Conservation (phyloP, 1,140 invertebrate genomes). For the Stegodyphus mimosarum region DNA sequence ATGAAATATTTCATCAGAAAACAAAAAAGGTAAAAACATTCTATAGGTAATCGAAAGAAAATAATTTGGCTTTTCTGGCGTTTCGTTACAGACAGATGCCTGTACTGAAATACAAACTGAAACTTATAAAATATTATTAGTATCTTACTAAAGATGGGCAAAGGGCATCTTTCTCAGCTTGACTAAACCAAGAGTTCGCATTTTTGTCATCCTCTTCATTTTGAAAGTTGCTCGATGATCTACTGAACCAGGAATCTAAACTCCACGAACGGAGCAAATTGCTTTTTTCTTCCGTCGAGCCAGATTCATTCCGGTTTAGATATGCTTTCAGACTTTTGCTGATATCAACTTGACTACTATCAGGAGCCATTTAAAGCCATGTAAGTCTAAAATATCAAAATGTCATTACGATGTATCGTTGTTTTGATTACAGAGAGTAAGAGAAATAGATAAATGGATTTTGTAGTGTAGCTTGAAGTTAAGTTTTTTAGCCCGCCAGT, state of each 20-base stretch:
- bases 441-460: no score
- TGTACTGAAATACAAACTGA: no score
- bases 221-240: slow-evolving; percentile 10
- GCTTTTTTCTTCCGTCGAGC: slow-evolving; percentile 42
- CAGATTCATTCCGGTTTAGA: slow-evolving; percentile 49
- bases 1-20: no score
- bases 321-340: slow-evolving; percentile 55
- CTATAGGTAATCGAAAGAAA: no score
- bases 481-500: no score
- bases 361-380: slow-evolving; percentile 49
- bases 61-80: no score
- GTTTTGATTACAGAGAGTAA: no score
- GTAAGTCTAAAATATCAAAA: background rate
- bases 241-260: slow-evolving; percentile 44
- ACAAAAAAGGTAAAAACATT: no score
- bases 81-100: no score
- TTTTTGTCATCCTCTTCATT: slow-evolving; percentile 17
- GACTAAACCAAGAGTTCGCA: slow-evolving; percentile 26
- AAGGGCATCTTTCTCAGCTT: slow-evolving; percentile 36
- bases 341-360: slow-evolving; percentile 48
- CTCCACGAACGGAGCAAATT: slow-evolving; percentile 34
- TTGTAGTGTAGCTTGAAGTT: no score
- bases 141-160: slow-evolving; percentile 57
- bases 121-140: no score
- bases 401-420: no score